These are phyloP conservation scores for Dryobota labecula DNA, from an alignment of 2,888 invertebrate species.

Conservation along the genomic window DNA sequence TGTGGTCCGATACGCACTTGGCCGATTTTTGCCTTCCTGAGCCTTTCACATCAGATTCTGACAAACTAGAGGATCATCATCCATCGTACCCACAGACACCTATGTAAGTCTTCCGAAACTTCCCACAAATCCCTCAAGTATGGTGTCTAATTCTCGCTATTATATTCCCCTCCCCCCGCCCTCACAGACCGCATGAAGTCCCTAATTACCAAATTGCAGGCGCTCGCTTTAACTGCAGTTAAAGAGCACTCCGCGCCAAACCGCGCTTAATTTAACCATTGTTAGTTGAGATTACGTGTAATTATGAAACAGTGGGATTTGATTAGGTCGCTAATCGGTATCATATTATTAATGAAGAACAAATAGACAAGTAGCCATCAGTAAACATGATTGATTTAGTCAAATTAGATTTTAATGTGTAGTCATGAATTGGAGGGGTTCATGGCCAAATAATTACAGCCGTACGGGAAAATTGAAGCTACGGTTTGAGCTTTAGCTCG, in stretches of 20 bases:
- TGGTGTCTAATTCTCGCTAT: constrained; percentile 57
- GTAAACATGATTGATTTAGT: not conserved
- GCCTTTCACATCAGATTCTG: not conserved
- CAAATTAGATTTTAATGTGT: not conserved
- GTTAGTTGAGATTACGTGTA: constrained; percentile 61
- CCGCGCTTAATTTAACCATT: constrained; percentile 79
- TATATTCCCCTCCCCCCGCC: constrained; percentile 21
- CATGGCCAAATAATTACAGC: too few species aligned
- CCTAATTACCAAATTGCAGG: constrained; percentile 77
- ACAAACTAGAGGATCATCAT: constrained; percentile 48
- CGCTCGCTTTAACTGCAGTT: constrained; percentile 71
- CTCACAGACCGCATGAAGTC: constrained; percentile 57
- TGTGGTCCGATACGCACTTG: too few species aligned
- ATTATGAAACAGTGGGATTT: constrained; percentile 42
- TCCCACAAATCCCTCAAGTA: constrained; percentile 65
- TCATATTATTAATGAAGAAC: not conserved
- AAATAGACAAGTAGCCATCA: not conserved
- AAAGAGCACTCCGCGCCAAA: constrained; percentile 71
- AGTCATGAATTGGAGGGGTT: not conserved
- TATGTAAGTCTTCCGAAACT: constrained; percentile 36
- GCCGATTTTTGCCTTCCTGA: too few species aligned
- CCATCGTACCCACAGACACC: constrained; percentile 31
- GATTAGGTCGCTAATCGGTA: constrained; percentile 39
- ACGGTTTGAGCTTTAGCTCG: too few species aligned
- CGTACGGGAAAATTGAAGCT: too few species aligned